phyloP scores from a whole-genome alignment of 2,888 invertebrate genomes.

The Lypha dubia region DNA sequence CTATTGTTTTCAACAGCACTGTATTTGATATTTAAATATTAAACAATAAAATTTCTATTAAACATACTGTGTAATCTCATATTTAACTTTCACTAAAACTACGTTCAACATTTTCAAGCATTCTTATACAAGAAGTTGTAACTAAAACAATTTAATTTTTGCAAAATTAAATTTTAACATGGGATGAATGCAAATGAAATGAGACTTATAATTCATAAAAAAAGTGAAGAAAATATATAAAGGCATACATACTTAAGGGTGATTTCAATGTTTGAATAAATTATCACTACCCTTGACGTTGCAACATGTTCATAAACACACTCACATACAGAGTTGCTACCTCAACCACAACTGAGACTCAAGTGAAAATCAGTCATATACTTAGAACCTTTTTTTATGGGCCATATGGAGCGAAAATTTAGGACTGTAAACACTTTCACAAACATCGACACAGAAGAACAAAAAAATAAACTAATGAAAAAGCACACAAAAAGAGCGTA shows the following conservation, averaged over 20 bases:
- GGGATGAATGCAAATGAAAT: constrained; percentile 36
- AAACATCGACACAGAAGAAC: constrained; percentile 21
- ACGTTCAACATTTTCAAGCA: constrained; percentile 19
- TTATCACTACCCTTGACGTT: constrained; percentile 58
- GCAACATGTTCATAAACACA: constrained; percentile 31
- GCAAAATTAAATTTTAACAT: constrained; percentile 66
- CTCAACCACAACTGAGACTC: constrained; percentile 11
- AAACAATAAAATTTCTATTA: constrained; percentile 19
- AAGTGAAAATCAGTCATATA: constrained; percentile 41
- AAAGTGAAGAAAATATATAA: neutral
- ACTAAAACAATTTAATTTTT: constrained; percentile 50
- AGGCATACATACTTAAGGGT: constrained; percentile 38
- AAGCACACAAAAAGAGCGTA: constrained; percentile 9
- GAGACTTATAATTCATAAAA: neutral
- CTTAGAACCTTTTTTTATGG: constrained; percentile 60
- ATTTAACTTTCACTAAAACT: constrained; percentile 48
- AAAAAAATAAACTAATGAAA: too few species aligned
- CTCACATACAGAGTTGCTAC: neutral
- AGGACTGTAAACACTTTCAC: constrained; percentile 58
- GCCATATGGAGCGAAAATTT: constrained; percentile 64
- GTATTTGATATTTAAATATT: neutral
- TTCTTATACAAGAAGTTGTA: constrained; percentile 22
- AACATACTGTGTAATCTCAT: constrained; percentile 29
- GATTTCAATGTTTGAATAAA: constrained; percentile 64
- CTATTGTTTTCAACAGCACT: neutral